A percentile compares a stretch with the other conserved stretches of the same genome.
These are phyloP conservation scores for Erebia aethiops DNA, from an alignment of 2,888 invertebrate genomes.

Conservation along the genomic window DNA sequence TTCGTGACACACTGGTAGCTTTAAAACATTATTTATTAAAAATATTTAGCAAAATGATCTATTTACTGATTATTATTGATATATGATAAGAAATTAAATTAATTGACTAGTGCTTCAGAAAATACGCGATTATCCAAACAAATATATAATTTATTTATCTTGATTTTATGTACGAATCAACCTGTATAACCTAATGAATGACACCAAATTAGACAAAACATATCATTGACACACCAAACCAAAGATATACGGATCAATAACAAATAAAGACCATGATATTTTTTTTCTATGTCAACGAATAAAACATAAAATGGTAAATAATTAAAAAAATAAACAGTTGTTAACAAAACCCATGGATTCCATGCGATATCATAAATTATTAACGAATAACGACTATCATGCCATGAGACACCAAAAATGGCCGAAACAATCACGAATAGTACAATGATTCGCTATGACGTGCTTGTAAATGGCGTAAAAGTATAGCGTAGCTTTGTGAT, in stretches of 20 bases:
- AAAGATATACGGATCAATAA: not conserved
- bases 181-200: not conserved
- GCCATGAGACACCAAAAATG: not conserved
- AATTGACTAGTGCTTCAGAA: too few species aligned
- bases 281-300: not conserved
- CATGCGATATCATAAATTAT: not conserved
- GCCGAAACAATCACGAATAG: not conserved
- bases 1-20: too few species aligned
- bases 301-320: constrained; percentile 1
- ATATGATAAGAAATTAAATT: too few species aligned
- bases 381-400: not conserved
- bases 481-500: not conserved
- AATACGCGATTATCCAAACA: not conserved
- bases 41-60: too few species aligned
- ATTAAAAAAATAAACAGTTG: not conserved
- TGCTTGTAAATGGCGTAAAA: constrained; percentile 1
- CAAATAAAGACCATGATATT: not conserved
- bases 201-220: constrained; percentile 17
- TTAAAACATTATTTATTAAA: too few species aligned
- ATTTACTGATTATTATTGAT: too few species aligned
- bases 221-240: not conserved
- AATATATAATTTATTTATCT: not conserved
- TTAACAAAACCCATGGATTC: not conserved
- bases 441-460: not conserved
- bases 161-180: constrained; percentile 2